Percentiles rank a stretch among this genome's conserved stretches.
phyloP scores from a whole-genome alignment of 2,113 vertebrate species.

The Sander vitreus region DNA sequence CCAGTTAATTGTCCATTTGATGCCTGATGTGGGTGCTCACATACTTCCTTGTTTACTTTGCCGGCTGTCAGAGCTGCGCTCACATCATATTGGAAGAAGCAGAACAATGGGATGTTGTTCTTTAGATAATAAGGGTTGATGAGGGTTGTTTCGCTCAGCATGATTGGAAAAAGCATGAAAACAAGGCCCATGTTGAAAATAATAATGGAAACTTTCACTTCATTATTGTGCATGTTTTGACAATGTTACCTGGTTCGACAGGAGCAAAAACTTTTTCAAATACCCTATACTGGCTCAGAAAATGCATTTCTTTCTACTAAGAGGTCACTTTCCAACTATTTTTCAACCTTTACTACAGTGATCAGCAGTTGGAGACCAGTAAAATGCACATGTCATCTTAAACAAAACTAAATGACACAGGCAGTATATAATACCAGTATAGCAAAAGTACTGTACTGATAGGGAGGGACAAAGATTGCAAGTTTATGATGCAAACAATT shows the following conservation, averaged over 20 bases:
- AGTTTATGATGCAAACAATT: background rate
- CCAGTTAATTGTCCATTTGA: slow-evolving; percentile 35
- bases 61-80: slow-evolving; percentile 25
- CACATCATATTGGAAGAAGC: slow-evolving; percentile 19
- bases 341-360: background rate
- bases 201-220: slow-evolving; percentile 19
- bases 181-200: slow-evolving; percentile 1
- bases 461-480: too few species aligned
- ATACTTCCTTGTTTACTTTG: slow-evolving; percentile 37
- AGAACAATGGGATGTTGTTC: slow-evolving; percentile 42
- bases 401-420: background rate
- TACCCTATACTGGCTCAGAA: background rate
- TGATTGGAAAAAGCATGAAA: slow-evolving; percentile 18
- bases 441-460: background rate
- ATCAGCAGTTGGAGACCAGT: background rate
- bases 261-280: background rate
- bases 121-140: slow-evolving; percentile 24
- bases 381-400: background rate
- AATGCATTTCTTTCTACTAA: background rate
- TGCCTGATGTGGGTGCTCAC: slow-evolving; percentile 30
- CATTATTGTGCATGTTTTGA: slow-evolving; percentile 10
- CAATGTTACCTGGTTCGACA: background rate
- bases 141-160: slow-evolving; percentile 23
- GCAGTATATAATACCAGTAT: background rate
- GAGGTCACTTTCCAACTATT: background rate